These are phyloP conservation scores for Tinamus guttatus DNA, from an alignment of 2,113 vertebrate genomes.

Conservation along the genomic window DNA sequence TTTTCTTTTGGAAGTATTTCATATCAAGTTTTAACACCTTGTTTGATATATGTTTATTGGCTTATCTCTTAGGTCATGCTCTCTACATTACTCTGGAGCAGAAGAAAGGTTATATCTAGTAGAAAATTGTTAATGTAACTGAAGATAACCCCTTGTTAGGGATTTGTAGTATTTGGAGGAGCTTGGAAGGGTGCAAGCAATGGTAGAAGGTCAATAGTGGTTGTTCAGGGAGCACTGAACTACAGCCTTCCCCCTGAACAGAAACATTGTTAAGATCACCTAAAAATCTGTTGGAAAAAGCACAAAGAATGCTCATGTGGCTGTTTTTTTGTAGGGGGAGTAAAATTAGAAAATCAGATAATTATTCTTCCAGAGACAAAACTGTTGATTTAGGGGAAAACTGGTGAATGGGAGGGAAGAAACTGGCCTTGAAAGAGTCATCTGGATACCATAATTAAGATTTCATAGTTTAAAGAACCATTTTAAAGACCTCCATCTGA, in stretches of 20 bases:
- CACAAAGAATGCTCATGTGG: fast-evolving
- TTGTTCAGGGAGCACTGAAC: background rate
- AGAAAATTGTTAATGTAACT: background rate
- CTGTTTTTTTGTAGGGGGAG: background rate
- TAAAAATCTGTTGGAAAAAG: background rate
- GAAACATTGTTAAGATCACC: background rate
- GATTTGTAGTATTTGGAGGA: background rate
- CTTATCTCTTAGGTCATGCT: background rate
- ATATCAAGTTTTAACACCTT: fast-evolving
- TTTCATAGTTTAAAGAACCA: background rate
- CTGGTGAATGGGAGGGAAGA: background rate
- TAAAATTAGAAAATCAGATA: background rate
- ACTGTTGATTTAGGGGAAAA: background rate
- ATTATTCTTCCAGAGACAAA: background rate
- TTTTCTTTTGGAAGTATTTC: background rate
- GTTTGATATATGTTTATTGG: background rate
- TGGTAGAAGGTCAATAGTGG: background rate
- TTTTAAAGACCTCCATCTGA: background rate
- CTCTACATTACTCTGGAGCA: background rate
- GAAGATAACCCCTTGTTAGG: background rate
- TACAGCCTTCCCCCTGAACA: background rate
- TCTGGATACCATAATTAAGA: background rate
- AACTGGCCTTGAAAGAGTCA: background rate
- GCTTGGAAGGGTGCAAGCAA: background rate
- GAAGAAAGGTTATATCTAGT: background rate